Evolutionary conservation across 2,113 vertebrate species (phyloP).

Genomic region (Mungos mungo): DNA sequence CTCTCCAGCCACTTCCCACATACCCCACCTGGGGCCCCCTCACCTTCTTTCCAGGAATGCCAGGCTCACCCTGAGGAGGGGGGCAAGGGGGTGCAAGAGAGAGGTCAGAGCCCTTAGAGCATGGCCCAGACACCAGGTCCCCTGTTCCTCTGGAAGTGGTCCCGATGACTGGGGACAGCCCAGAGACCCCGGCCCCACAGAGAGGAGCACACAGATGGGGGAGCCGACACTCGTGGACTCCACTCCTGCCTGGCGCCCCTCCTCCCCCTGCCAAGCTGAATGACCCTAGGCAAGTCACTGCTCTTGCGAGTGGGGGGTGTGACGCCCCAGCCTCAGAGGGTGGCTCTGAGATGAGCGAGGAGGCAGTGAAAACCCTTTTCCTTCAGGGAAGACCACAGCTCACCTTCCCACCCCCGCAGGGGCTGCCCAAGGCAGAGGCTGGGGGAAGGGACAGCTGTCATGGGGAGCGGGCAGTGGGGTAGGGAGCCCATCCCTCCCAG

Average conservation of each 20-base stretch:
- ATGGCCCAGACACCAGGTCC: background rate
- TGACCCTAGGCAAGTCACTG: background rate
- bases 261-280: background rate
- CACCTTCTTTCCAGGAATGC: slow-evolving; percentile 82
- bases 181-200: background rate
- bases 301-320: background rate
- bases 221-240: background rate
- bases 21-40: background rate
- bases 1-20: background rate
- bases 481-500: background rate
- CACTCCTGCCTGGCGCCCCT: background rate
- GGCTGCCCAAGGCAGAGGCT: background rate
- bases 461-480: background rate
- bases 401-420: background rate
- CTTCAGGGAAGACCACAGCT: background rate
- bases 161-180: background rate
- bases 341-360: background rate
- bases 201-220: background rate
- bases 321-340: background rate
- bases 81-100: background rate
- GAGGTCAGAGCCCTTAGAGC: background rate
- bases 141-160: background rate
- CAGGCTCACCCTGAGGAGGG: slow-evolving; percentile 79
- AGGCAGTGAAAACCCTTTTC: background rate
- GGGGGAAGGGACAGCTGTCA: too few species aligned